Percentiles rank a stretch among this genome's conserved stretches.
These are phyloP conservation scores for Onchidella celtica DNA, from an alignment of 2,888 invertebrate species.

Conservation along the genomic window DNA sequence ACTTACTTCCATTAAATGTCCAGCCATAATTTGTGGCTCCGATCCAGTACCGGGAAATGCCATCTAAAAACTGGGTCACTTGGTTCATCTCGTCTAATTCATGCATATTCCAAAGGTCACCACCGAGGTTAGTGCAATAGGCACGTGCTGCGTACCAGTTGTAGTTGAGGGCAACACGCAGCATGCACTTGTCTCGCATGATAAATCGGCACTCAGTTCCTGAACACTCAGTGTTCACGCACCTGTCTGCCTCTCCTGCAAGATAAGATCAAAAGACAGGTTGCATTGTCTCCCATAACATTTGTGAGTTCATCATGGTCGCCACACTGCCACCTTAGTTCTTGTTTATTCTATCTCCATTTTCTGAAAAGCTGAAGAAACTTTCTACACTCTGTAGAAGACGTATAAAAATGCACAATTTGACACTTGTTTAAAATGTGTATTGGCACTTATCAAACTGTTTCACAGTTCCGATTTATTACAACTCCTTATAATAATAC, in stretches of 20 bases:
- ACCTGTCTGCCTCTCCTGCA: conserved; percentile 25
- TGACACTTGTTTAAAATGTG: too few species aligned
- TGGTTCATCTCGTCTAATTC: conserved; percentile 50
- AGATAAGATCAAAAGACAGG: not conserved
- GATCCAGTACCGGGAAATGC: conserved; percentile 51
- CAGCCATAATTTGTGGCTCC: conserved; percentile 55
- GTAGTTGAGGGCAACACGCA: conserved; percentile 38
- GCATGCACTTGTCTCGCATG: conserved; percentile 51
- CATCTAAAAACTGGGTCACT: conserved; percentile 44
- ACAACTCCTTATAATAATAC: too few species aligned
- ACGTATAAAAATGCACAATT: too few species aligned
- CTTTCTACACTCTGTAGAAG: too few species aligned
- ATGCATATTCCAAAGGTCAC: conserved; percentile 54
- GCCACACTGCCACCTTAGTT: not conserved
- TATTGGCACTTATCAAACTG: too few species aligned
- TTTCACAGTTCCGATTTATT: too few species aligned
- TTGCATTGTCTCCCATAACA: too few species aligned
- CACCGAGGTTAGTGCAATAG: conserved; percentile 50
- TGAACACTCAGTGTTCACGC: conserved; percentile 23
- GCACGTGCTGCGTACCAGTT: conserved; percentile 53
- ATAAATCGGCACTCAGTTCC: conserved; percentile 34
- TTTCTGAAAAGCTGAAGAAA: not conserved
- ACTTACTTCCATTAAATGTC: conserved; percentile 50
- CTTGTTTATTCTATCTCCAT: too few species aligned
- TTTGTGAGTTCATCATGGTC: not conserved